phyloP scores from a whole-genome alignment of 2,797 vertebrate genomes.

The Lophotriccus pileatus region DNA sequence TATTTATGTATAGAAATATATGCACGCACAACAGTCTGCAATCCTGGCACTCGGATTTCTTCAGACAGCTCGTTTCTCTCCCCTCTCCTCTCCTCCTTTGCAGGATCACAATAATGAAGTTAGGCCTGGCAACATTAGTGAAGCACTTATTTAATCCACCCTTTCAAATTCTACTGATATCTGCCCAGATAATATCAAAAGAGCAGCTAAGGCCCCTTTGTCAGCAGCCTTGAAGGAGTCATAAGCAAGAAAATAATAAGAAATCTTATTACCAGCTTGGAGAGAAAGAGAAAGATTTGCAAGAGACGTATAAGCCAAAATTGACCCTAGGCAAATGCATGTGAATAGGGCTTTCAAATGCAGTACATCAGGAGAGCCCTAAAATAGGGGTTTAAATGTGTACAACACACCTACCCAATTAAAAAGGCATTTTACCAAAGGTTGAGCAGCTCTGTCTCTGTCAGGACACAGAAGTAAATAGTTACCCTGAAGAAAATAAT shows the following conservation, averaged over 20 bases:
- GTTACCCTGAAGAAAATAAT: not conserved
- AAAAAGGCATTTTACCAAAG: constrained; percentile 1
- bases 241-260: constrained; percentile 28
- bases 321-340: not conserved
- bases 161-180: constrained; percentile 47
- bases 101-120: constrained; percentile 13
- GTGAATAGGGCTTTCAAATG: not conserved
- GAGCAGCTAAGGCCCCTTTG: constrained; percentile 17
- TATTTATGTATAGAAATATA: constrained; percentile 15
- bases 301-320: constrained; percentile 12
- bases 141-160: constrained; percentile 38
- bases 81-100: not conserved
- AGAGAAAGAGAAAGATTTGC: constrained; percentile 15
- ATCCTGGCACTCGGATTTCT: not conserved
- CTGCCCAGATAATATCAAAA: constrained; percentile 9
- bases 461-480: not conserved
- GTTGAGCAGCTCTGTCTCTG: not conserved
- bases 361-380: not conserved
- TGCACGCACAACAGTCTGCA: not conserved
- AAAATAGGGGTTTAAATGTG: not conserved
- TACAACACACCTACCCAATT: constrained; percentile 6
- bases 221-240: constrained; percentile 21
- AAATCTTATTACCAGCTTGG: constrained; percentile 43
- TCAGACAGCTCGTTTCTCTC: not conserved
- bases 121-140: constrained; percentile 20